Percentiles rank a stretch among this genome's conserved stretches.
These are phyloP conservation scores for Gymnocypris eckloni DNA, from an alignment of 2,797 vertebrate genomes.

Conservation along the genomic window DNA sequence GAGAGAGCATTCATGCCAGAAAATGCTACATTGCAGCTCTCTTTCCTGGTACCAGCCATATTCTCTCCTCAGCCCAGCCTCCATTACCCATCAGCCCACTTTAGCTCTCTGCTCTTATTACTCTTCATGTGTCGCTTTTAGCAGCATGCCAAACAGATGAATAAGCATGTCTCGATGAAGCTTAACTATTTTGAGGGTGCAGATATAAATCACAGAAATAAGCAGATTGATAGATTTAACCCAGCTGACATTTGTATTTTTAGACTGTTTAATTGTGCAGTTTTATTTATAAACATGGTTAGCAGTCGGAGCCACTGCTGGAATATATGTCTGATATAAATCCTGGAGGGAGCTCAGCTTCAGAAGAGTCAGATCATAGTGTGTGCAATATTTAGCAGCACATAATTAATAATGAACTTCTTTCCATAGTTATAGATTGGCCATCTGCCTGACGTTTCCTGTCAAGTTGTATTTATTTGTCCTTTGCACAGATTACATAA, in stretches of 20 bases:
- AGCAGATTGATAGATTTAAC: constrained; percentile 22
- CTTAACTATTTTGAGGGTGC: constrained; percentile 9
- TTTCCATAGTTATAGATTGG: constrained; percentile 19
- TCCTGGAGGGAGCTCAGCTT: constrained; percentile 16
- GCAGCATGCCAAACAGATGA: constrained; percentile 31
- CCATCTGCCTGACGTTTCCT: constrained; percentile 21
- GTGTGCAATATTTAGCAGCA: constrained; percentile 32
- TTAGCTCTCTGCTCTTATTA: constrained; percentile 19
- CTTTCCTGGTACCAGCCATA: constrained; percentile 1
- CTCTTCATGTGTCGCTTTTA: constrained; percentile 32
- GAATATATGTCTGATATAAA: constrained; percentile 25
- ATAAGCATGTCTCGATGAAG: constrained; percentile 39
- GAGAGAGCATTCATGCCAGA: background rate
- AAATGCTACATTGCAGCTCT: constrained; percentile 28
- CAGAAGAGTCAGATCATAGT: constrained; percentile 20
- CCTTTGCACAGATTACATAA: background rate
- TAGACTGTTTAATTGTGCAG: constrained; percentile 9
- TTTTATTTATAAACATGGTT: constrained; percentile 46
- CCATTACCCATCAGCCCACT: constrained; percentile 42
- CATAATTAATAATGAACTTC: background rate
- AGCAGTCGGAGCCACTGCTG: background rate
- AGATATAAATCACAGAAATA: constrained; percentile 21
- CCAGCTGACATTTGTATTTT: constrained; percentile 40
- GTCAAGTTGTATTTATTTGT: background rate
- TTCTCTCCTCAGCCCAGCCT: constrained; percentile 27